These are phyloP conservation scores for Eutolmus rufibarbis DNA, from an alignment of 2,888 invertebrate genomes.

Conservation along the genomic window DNA sequence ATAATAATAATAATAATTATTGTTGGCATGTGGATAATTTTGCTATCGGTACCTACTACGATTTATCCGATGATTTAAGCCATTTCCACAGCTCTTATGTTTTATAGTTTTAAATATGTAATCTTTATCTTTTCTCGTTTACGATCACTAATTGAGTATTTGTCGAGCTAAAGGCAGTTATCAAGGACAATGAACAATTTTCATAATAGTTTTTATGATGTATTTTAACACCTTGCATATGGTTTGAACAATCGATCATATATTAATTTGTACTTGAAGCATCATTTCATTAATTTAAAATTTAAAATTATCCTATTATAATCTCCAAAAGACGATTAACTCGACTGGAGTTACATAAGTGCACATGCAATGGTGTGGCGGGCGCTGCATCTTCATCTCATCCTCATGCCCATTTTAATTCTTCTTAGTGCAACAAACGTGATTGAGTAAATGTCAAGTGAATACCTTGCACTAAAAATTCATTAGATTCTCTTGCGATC, in stretches of 20 bases:
- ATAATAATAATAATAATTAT: not conserved
- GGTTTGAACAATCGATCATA: not conserved
- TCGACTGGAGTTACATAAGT: not conserved
- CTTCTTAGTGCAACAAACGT: conserved; percentile 14
- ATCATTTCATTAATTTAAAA: not conserved
- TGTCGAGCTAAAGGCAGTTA: not conserved
- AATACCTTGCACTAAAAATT: conserved; percentile 26
- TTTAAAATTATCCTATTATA: not conserved
- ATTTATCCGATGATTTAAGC: not conserved
- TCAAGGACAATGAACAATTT: not conserved
- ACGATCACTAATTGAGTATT: not conserved
- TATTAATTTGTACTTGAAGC: not conserved
- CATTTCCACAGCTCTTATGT: not conserved
- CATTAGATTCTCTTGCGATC: not conserved
- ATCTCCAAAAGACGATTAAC: not conserved
- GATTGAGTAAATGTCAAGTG: conserved; percentile 36
- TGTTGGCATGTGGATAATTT: not conserved
- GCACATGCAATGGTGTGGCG: not conserved
- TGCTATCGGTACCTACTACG: not conserved
- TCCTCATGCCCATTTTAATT: conserved; percentile 1
- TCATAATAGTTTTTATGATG: not conserved
- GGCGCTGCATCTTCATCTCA: not conserved
- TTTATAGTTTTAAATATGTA: not conserved
- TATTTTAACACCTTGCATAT: not conserved
- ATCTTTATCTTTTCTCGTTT: not conserved